These are phyloP conservation scores for Caenorhabditis wallacei DNA, from an alignment of 2,888 invertebrate species.

Conservation along the genomic window DNA sequence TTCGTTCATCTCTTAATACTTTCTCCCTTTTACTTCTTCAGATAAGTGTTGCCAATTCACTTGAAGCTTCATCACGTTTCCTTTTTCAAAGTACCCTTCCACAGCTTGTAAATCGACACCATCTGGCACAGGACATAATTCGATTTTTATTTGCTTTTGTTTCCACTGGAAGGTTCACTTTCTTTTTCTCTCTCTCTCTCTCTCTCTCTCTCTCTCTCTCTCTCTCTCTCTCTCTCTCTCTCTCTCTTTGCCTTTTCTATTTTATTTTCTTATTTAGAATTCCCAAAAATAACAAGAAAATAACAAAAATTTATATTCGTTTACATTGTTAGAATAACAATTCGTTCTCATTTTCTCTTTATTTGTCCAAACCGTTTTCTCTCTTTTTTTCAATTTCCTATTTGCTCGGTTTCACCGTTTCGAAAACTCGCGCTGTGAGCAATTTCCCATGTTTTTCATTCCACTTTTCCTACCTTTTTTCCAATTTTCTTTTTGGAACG, in stretches of 20 bases:
- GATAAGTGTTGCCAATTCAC: conserved; percentile 63
- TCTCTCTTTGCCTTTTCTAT: not conserved
- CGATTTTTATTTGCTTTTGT: conserved; percentile 58
- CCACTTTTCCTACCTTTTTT: conserved; percentile 9
- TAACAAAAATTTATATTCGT: conserved; percentile 12
- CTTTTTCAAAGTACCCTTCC: conserved; percentile 27
- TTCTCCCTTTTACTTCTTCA: conserved; percentile 27
- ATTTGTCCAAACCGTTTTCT: not conserved
- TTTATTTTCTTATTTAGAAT: conserved; percentile 8
- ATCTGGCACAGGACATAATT: conserved; percentile 60
- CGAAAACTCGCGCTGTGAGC: conserved; percentile 16
- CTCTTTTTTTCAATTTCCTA: conserved; percentile 11
- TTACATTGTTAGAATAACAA: conserved; percentile 41
- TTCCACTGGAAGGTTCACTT: conserved; percentile 19
- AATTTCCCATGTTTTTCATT: conserved; percentile 9
- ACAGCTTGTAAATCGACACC: conserved; percentile 62
- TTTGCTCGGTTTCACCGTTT: conserved; percentile 47
- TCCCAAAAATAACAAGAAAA: conserved; percentile 33
- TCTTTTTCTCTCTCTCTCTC: not conserved
- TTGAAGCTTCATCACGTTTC: conserved; percentile 39
- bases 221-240: not conserved
- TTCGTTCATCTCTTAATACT: conserved; percentile 12
- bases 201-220: not conserved
- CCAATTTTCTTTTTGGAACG: conserved; percentile 41
- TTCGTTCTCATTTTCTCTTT: conserved; percentile 17